Base-by-base conservation (phyloP, 2,888 invertebrate genomes). In the Drosophila acutilabella region DNA sequence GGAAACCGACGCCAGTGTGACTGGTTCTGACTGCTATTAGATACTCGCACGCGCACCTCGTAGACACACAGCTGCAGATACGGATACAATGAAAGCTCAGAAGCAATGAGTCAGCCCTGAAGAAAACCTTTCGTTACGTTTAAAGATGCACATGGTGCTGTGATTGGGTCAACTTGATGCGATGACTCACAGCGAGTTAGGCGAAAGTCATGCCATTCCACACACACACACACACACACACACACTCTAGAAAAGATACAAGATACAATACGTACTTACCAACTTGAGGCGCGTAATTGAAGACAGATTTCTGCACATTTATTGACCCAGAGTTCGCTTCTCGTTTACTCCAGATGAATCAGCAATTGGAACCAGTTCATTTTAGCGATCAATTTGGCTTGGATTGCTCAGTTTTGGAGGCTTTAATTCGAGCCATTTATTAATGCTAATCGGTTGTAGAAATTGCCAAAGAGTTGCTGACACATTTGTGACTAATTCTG, bases 141-240 rank as follows among this genome's bases (percentile, higher is more conserved):
- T 54, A 44, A 40, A 42, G 59, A 42, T 74, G 67, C 74, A 62
- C 44, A 64, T 51, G 56, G 30, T 23, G 51, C 42, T 52, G 40
- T 60, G 76, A 59, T 72, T 54, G 44, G 26, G 61, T 26, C 59
- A 64, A 30, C 62, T 68, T 47, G 77, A 67, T 69, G 41, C 59
- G 51, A 54, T 75, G 75, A 78, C 36, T 78, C 79, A 70, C 59
- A 40, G 38, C 53, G 51, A 45, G 26, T 16, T 87, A 81, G 89
- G 79, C 87, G 89, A 87, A 87, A 89, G 86, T 82, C 74, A 78
- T 66, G 50, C 67, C 45, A 65, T 71, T 64, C 36, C 13, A 36
- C 36, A 36, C 30, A 30, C 65, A 65, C 45, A 52, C 51, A 51
- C 47, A 42, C 45, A 51, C 30, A 11, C 41, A 53, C 13, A 30